Evolutionary conservation across 2,797 vertebrate species (phyloP).

Genomic region (Darevskia nairensis): DNA sequence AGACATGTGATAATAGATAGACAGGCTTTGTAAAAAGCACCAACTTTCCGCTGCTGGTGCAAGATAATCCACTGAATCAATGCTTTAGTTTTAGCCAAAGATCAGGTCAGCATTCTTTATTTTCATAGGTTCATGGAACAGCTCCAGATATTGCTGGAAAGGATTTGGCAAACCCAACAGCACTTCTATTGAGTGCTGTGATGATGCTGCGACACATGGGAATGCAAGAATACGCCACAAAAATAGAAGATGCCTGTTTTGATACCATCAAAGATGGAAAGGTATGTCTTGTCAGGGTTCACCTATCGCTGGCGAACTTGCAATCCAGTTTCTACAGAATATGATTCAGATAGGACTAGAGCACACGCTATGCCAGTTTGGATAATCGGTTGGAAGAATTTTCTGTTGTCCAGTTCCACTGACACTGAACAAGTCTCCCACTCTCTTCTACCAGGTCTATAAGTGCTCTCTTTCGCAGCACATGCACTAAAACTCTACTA

Average conservation of each 20-base stretch:
- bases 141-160: constrained; percentile 96
- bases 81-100: no score
- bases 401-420: neutral
- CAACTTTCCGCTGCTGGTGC: neutral
- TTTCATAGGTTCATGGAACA: constrained; percentile 91
- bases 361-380: neutral
- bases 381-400: neutral
- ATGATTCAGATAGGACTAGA: neutral
- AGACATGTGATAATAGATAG: neutral
- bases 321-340: neutral
- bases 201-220: constrained; percentile 98
- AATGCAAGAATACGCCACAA: constrained; percentile 83
- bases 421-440: neutral
- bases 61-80: neutral
- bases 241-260: constrained; percentile 90
- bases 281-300: constrained; percentile 67
- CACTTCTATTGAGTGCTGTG: constrained; percentile 92
- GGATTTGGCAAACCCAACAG: constrained; percentile 96
- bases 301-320: neutral
- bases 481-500: no score
- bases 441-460: neutral
- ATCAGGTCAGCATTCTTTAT: neutral
- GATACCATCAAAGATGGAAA: constrained; percentile 91
- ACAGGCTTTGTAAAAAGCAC: neutral
- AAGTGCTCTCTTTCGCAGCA: neutral